phyloP scores from a whole-genome alignment of 2,113 vertebrate species.

The Bujurquina vittata region DNA sequence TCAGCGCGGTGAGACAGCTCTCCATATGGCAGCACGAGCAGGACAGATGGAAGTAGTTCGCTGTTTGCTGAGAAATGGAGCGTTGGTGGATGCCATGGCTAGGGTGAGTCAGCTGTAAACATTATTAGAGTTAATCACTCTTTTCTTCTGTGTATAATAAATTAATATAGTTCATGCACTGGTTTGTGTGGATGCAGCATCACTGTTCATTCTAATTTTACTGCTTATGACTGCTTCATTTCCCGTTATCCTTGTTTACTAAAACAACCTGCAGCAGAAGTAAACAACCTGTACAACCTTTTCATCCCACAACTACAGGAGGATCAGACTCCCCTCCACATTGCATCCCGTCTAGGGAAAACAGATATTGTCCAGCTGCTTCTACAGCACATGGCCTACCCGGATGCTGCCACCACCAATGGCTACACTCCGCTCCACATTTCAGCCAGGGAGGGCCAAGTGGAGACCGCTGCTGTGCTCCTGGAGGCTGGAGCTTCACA shows the following conservation, averaged over 20 bases:
- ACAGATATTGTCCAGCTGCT: conserved; percentile 97
- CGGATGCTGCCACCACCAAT: conserved; percentile 94
- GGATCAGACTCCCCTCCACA: conserved; percentile 97
- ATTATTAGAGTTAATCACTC: conserved; percentile 51
- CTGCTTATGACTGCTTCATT: neutral
- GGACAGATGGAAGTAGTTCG: conserved; percentile 98
- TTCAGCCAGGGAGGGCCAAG: conserved; percentile 94
- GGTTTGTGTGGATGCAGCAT: neutral
- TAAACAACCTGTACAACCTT: neutral
- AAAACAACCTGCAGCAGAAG: too few relatives aligned
- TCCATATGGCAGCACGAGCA: conserved; percentile 97
- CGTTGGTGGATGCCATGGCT: conserved; percentile 93
- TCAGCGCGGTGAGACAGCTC: conserved; percentile 93
- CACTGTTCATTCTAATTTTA: neutral
- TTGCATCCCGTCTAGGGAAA: conserved; percentile 95
- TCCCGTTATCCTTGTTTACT: neutral
- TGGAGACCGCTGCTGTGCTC: conserved; percentile 92
- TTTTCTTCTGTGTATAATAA: conserved; percentile 67
- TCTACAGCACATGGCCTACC: conserved; percentile 97
- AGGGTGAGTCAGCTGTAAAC: conserved; percentile 82
- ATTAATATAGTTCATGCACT: conserved; percentile 5
- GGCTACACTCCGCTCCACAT: conserved; percentile 97
- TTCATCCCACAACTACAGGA: conserved; percentile 82
- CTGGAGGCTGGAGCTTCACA: conserved; percentile 94
- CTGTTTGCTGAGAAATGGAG: conserved; percentile 94